These are phyloP conservation scores for Bombycilla garrulus DNA, from an alignment of 2,113 vertebrate genomes.

Conservation along the genomic window DNA sequence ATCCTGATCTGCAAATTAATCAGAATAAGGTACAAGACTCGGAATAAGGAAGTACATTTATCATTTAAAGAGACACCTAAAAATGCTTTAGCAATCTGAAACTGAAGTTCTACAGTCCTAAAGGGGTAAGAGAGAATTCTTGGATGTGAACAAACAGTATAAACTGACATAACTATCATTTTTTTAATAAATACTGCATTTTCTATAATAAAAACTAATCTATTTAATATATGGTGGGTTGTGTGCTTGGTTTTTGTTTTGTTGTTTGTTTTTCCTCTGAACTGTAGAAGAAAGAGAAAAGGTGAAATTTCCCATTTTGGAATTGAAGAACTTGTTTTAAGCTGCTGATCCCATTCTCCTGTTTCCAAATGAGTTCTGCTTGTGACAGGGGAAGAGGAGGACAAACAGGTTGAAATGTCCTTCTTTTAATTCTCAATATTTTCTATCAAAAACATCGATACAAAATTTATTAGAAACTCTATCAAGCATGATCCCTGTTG, in stretches of 20 bases:
- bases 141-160: not conserved
- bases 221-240: fast-evolving
- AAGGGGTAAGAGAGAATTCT: not conserved
- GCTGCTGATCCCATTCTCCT: not conserved
- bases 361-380: not conserved
- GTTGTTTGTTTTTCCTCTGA: not conserved
- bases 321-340: not conserved
- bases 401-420: not conserved
- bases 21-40: not conserved
- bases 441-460: not conserved
- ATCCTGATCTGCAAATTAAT: not conserved
- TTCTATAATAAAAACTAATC: not conserved
- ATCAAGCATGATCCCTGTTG: not conserved
- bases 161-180: fast-evolving
- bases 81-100: not conserved
- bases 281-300: not conserved
- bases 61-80: not conserved
- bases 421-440: not conserved
- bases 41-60: not conserved
- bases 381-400: not conserved
- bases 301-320: not conserved
- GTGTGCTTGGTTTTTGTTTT: not conserved
- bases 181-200: not conserved
- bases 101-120: not conserved
- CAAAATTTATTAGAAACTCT: not conserved